Evolutionary conservation across 92 coral and sea anemone genomes (phyloP).

Genomic region (Diadumene lineata): DNA sequence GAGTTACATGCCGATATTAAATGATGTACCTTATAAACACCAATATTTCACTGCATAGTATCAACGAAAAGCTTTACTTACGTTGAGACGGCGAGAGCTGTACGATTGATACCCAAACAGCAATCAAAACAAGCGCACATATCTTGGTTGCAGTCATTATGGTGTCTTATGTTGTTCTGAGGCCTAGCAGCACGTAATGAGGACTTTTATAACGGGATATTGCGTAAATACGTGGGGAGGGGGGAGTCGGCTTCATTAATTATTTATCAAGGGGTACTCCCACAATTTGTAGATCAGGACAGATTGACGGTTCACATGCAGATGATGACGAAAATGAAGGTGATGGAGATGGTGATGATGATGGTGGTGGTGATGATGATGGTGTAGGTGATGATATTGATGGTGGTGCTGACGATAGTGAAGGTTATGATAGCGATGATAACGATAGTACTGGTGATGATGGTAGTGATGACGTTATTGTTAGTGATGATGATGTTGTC

Average conservation of each 20-base stretch:
- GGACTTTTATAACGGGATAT: too few relatives aligned
- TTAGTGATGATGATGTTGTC: background rate
- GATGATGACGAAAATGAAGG: background rate
- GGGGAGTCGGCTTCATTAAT: too few relatives aligned
- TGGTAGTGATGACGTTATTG: background rate
- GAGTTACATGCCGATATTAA: too few relatives aligned
- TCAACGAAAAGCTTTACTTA: background rate
- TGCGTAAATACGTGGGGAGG: too few relatives aligned
- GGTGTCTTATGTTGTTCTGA: background rate
- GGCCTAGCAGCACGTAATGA: background rate
- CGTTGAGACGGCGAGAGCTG: background rate
- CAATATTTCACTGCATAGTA: background rate
- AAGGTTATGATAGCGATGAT: background rate
- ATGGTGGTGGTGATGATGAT: background rate
- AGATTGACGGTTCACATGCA: background rate
- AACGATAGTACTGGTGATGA: background rate
- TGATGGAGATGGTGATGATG: background rate
- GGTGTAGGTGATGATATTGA: background rate
- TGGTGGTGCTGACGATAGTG: background rate
- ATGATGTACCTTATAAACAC: too few relatives aligned
- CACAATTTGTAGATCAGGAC: background rate
- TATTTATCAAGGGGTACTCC: background rate
- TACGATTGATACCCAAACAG: background rate
- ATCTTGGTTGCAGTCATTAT: background rate
- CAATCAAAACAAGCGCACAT: background rate